Percentiles rank a stretch among this genome's conserved stretches.
Conservation (phyloP, 2,113 vertebrate genomes). For the Nannospalax galili region DNA sequence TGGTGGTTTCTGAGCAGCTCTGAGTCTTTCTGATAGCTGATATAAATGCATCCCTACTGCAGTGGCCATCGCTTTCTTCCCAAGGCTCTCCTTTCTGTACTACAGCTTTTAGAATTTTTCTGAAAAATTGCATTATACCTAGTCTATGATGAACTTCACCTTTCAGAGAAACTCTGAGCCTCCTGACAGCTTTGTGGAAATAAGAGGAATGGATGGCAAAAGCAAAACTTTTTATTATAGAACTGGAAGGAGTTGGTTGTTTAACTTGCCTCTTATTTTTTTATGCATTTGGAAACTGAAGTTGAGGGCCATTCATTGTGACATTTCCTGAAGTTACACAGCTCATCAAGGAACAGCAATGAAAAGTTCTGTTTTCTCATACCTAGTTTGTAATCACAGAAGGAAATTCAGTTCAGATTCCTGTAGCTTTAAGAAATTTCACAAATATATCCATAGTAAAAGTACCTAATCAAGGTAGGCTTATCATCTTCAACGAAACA, state of each 20-base stretch:
- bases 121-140: conserved; percentile 27
- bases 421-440: conserved; percentile 36
- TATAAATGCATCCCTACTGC: not conserved
- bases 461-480: not conserved
- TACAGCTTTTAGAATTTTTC: not conserved
- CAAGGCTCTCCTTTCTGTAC: not conserved
- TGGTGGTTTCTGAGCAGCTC: conserved; percentile 21
- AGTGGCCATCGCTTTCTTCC: not conserved
- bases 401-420: conserved; percentile 24
- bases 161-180: not conserved
- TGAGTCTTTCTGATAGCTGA: not conserved
- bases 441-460: not conserved
- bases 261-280: conserved; percentile 29
- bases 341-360: conserved; percentile 15
- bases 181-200: not conserved
- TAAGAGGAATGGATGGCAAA: conserved; percentile 14
- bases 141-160: not conserved
- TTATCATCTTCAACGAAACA: not conserved
- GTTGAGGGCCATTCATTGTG: not conserved
- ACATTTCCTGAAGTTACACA: conserved; percentile 22
- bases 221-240: conserved; percentile 33
- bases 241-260: not conserved
- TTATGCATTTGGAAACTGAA: conserved; percentile 61
- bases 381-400: not conserved
- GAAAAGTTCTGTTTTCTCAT: conserved; percentile 3